These are phyloP conservation scores for Gyps fulvus DNA, from an alignment of 2,113 vertebrate genomes.

Conservation along the genomic window DNA sequence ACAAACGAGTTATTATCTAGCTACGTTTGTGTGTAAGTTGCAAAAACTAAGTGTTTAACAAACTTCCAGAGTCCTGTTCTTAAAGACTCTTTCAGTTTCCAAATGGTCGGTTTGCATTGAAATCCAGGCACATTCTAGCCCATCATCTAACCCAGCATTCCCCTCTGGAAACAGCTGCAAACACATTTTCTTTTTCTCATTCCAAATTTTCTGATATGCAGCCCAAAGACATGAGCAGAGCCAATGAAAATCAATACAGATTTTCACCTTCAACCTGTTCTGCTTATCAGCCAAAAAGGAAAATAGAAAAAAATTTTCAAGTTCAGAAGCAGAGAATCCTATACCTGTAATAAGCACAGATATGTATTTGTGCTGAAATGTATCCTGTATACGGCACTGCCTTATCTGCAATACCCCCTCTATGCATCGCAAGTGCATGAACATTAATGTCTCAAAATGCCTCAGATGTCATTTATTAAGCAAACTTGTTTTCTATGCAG, in stretches of 20 bases:
- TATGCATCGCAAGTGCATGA: neutral
- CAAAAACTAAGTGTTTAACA: neutral
- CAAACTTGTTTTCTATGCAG: conserved; percentile 35
- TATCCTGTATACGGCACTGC: neutral
- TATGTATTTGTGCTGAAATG: neutral
- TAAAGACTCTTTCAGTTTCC: conserved; percentile 20
- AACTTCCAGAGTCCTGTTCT: conserved; percentile 21
- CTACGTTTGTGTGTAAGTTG: conserved; percentile 24
- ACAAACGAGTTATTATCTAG: conserved; percentile 18
- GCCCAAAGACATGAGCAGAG: conserved; percentile 30
- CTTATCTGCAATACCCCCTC: neutral
- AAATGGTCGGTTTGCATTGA: neutral
- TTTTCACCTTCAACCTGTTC: neutral
- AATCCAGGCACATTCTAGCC: conserved; percentile 25
- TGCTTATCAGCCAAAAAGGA: neutral
- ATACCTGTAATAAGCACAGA: neutral
- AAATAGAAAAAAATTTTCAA: neutral
- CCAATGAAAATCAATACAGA: neutral
- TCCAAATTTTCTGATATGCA: conserved; percentile 21
- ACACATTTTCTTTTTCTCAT: conserved; percentile 37
- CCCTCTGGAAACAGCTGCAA: conserved; percentile 5
- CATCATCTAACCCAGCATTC: neutral
- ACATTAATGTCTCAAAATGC: neutral
- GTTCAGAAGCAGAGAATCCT: conserved; percentile 13
- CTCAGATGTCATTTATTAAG: neutral